Base-by-base conservation (phyloP, 2,888 invertebrate genomes). In the Galerucella nymphaeae region DNA sequence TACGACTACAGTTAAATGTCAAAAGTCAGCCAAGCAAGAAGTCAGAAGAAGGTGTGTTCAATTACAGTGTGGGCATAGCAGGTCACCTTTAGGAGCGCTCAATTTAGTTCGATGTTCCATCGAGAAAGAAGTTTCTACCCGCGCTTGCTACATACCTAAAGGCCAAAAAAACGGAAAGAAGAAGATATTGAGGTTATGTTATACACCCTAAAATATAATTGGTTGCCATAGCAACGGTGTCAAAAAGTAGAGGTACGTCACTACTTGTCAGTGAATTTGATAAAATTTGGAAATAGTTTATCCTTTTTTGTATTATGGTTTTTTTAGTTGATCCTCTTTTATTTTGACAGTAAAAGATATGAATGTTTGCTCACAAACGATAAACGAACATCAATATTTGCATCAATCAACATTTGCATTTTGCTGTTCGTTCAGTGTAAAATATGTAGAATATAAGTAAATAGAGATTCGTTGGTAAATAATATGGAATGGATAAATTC, bases 401-500 rank as follows among this genome's bases (percentile, higher is more conserved):
- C 23, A 23, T 23, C 23, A 23, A 23, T 23, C 23, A 23, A 23
- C 23, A 23, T 23, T n/a, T 4, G 4, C 23, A 23, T 8, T 13
- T 30, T 58, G 30, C 23, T 58, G 30, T 58, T 23, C 14, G 30
- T 58, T 58, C 11, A 16, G 53, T 18, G 16, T 13, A 13, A 30
- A 58, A 58, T n/a, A 58, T 58, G 58, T 58, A n/a, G n/a, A n/a
- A n/a, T n/a, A 58, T 58, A 58, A n/a, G 58, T 58, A 58, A 58
- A 58, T 58, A 30, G 30, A 23, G 58, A 58, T 58, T n/a, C n/a
- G 8, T 8, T 30, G 23, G 23, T 59, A 59, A 62, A 62, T 62
- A 62, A 62, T 72, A 86, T 86, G 86, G 85, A 86, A 73, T 86
- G 86, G 86, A 82, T 86, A 81, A 82, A 80, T 64, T 78, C 77